These are phyloP conservation scores for Tokudaia tokunoshimensis DNA, from an alignment of 2,797 vertebrate genomes.

Conservation along the genomic window DNA sequence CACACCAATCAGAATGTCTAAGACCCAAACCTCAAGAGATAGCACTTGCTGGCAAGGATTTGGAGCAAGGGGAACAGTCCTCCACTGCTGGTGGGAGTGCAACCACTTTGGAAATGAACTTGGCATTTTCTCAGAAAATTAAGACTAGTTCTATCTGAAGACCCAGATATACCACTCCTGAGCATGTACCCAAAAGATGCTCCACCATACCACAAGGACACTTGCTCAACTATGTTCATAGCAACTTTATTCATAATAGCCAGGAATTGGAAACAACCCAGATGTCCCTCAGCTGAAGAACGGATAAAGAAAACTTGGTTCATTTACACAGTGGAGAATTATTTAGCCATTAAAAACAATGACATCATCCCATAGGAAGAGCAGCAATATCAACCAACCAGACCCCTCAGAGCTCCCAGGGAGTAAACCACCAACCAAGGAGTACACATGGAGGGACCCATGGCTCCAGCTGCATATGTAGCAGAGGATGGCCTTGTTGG, in stretches of 20 bases:
- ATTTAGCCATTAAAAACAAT: background rate
- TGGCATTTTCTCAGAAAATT: background rate
- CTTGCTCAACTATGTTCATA: background rate
- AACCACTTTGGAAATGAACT: background rate
- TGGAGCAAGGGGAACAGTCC: background rate
- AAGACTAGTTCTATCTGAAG: background rate
- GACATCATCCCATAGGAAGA: background rate
- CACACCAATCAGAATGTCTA: background rate
- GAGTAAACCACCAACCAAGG: too few relatives aligned
- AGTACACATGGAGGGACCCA: too few relatives aligned
- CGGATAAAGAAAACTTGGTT: background rate
- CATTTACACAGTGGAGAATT: background rate
- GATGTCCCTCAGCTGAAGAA: background rate
- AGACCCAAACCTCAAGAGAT: background rate
- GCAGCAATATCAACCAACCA: too few relatives aligned
- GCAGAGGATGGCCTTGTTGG: too few relatives aligned
- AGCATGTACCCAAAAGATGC: background rate
- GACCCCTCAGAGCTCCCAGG: too few relatives aligned
- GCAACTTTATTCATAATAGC: background rate
- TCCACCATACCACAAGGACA: background rate
- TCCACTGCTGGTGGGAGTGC: background rate
- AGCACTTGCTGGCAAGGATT: background rate
- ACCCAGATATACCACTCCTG: background rate
- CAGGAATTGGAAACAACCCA: background rate
- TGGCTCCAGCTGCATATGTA: too few relatives aligned